These are phyloP conservation scores for Oenanthe melanoleuca DNA, from an alignment of 2,113 vertebrate species.

Conservation along the genomic window DNA sequence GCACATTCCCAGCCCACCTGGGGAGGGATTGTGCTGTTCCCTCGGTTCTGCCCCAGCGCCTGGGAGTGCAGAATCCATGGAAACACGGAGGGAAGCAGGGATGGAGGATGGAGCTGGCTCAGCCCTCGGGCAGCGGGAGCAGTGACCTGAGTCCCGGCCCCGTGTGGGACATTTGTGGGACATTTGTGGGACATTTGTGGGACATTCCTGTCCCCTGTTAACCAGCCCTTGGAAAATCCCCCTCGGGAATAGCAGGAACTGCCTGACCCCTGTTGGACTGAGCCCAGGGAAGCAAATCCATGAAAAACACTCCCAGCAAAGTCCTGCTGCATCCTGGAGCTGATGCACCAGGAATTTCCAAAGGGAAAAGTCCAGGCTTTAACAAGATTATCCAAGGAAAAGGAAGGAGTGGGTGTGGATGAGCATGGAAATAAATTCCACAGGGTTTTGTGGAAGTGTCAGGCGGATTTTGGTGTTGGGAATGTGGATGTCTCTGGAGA, in stretches of 20 bases:
- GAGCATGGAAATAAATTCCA: not conserved
- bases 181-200: not conserved
- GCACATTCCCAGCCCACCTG: not conserved
- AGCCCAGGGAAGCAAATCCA: not conserved
- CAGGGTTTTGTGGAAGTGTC: too few relatives aligned
- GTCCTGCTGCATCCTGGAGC: not conserved
- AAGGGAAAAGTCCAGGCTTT: not conserved
- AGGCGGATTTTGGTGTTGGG: not conserved
- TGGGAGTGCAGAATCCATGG: not conserved
- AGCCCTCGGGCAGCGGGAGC: not conserved
- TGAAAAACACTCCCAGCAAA: not conserved
- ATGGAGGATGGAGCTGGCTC: not conserved
- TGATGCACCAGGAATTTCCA: not conserved
- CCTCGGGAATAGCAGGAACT: not conserved
- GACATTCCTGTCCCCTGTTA: not conserved
- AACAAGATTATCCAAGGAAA: too few relatives aligned
- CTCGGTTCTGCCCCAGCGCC: not conserved
- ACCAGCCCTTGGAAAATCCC: not conserved
- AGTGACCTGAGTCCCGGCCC: not conserved
- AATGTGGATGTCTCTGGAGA: not conserved
- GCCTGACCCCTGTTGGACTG: not conserved
- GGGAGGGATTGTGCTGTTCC: not conserved
- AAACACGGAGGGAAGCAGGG: not conserved
- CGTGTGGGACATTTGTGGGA: not conserved
- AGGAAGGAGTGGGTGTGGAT: not conserved